Evolutionary conservation across 1,140 invertebrate species (phyloP).

Genomic region (Onthophagus taurus): DNA sequence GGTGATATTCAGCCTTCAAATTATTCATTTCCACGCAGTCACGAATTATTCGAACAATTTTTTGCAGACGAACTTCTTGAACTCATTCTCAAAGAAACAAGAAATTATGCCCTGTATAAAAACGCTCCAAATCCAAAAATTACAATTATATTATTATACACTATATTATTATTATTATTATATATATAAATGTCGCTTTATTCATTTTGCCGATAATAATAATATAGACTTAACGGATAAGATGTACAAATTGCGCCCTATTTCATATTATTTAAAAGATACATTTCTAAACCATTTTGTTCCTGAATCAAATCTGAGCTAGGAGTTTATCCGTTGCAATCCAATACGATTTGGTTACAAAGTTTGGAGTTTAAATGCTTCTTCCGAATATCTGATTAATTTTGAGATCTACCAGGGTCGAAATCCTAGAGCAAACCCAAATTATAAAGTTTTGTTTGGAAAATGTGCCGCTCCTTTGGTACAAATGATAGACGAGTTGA

Average conservation of each 20-base stretch:
- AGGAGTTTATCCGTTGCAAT: slow-evolving; percentile 26
- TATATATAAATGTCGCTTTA: slow-evolving; percentile 28
- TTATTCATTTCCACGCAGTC: background rate
- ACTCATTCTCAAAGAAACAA: background rate
- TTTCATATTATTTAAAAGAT: slow-evolving; percentile 14
- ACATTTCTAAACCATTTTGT: slow-evolving; percentile 20
- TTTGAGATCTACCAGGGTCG: slow-evolving; percentile 14
- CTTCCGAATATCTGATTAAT: slow-evolving; percentile 13
- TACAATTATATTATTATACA: too few relatives aligned
- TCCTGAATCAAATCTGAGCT: slow-evolving; percentile 23
- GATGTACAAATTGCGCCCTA: slow-evolving; percentile 16
- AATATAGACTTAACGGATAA: slow-evolving; percentile 14
- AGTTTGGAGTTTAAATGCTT: slow-evolving; percentile 18
- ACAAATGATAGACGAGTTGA: slow-evolving; percentile 22
- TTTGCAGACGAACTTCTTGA: background rate
- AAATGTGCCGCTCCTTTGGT: slow-evolving; percentile 23
- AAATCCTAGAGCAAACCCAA: slow-evolving; percentile 7
- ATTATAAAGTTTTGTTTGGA: slow-evolving; percentile 23
- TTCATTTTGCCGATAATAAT: slow-evolving; percentile 26
- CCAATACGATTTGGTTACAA: slow-evolving; percentile 23
- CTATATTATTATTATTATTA: slow-evolving; percentile 29
- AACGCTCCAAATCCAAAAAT: slow-evolving; percentile 29
- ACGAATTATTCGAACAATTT: background rate
- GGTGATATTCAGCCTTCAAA: too few relatives aligned
- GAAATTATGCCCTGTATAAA: slow-evolving; percentile 25